phyloP scores from a whole-genome alignment of 2,888 invertebrate species.

The Chalcosyrphus nemorum region DNA sequence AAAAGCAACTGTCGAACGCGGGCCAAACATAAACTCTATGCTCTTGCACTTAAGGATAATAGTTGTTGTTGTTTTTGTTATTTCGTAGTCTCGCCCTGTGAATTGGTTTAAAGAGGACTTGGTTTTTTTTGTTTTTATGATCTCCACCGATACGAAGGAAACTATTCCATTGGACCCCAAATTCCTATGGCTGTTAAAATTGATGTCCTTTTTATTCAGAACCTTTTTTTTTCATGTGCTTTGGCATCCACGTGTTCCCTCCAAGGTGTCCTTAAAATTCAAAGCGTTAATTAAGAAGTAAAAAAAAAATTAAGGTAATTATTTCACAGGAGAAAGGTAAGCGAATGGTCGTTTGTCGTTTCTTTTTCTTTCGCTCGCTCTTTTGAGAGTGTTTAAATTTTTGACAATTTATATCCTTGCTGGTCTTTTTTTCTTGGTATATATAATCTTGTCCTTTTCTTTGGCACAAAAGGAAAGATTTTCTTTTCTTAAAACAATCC shows the following conservation, averaged over 20 bases:
- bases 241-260: conserved; percentile 27
- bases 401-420: conserved; percentile 53
- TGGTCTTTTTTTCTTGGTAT: neutral
- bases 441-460: neutral
- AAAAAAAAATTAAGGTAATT: conserved; percentile 35
- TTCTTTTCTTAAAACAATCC: conserved; percentile 18
- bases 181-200: conserved; percentile 32
- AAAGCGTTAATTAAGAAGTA: conserved; percentile 57
- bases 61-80: too few relatives aligned
- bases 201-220: conserved; percentile 47
- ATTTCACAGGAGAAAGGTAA: conserved; percentile 27
- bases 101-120: conserved; percentile 42
- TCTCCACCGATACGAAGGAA: conserved; percentile 2
- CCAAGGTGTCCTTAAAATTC: conserved; percentile 38
- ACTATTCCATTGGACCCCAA: conserved; percentile 22
- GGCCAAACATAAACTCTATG: neutral
- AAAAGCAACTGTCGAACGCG: conserved; percentile 12
- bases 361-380: neutral
- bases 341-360: too few relatives aligned
- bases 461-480: neutral
- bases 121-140: conserved; percentile 1
- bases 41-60: conserved; percentile 41
- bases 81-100: conserved; percentile 45
- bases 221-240: neutral
- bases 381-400: conserved; percentile 27